These are phyloP conservation scores for Neoascia interrupta DNA, from an alignment of 2,888 invertebrate genomes.

Conservation along the genomic window DNA sequence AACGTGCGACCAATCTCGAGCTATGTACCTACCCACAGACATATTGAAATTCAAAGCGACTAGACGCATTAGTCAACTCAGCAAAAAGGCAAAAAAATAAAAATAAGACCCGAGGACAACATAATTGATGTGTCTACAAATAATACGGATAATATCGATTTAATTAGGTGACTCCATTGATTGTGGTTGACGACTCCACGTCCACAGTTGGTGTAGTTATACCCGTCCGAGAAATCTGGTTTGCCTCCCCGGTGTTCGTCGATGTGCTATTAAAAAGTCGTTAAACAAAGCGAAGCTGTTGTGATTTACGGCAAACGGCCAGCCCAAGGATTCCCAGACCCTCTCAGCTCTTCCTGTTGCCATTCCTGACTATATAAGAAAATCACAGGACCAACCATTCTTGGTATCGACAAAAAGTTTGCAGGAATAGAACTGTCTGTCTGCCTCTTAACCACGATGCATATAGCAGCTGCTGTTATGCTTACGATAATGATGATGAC, in stretches of 20 bases:
- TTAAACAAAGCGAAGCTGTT: constrained; percentile 31
- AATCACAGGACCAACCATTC: too few species aligned
- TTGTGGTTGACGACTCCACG: background rate
- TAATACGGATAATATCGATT: constrained; percentile 61
- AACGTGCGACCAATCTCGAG: constrained; percentile 1
- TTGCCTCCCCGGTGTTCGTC: background rate
- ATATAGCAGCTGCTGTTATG: too few species aligned
- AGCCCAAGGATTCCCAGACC: too few species aligned
- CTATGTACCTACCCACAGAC: too few species aligned
- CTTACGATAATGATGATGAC: too few species aligned
- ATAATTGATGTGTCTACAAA: constrained; percentile 63
- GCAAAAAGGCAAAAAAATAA: background rate
- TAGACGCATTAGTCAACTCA: constrained; percentile 59
- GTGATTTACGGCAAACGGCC: constrained; percentile 15
- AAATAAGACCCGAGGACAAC: constrained; percentile 55
- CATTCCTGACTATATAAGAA: too few species aligned
- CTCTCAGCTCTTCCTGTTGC: too few species aligned
- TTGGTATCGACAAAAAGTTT: too few species aligned
- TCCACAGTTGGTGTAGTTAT: constrained; percentile 6
- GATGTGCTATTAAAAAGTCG: constrained; percentile 50
- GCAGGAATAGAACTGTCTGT: too few species aligned
- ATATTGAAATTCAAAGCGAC: constrained; percentile 44
- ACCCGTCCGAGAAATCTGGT: background rate
- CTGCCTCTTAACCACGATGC: too few species aligned
- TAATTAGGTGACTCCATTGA: constrained; percentile 51